Conservation (phyloP, 2,888 invertebrate genomes). For the Meloe dianella region DNA sequence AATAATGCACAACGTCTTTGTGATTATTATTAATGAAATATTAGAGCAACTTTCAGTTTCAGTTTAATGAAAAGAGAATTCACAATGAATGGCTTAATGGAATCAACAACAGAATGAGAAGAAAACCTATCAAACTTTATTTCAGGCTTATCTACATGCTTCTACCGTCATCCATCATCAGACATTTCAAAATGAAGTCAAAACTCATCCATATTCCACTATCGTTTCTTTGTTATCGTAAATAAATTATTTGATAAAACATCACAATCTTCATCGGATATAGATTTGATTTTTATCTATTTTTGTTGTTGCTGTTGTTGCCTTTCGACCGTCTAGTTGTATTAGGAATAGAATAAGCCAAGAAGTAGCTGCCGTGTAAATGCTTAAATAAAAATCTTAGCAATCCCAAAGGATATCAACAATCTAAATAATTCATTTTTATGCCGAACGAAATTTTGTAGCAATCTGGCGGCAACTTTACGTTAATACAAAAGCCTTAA, state of each 20-base stretch:
- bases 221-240: not conserved
- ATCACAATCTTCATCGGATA: not conserved
- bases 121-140: not conserved
- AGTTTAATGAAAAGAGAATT: slow-evolving; percentile 4
- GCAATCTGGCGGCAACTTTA: not conserved
- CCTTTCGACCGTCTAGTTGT: not conserved
- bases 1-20: not conserved
- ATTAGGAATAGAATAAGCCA: not conserved
- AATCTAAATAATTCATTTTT: slow-evolving; percentile 24
- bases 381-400: not conserved
- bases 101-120: not conserved
- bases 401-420: slow-evolving; percentile 18
- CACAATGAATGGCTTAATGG: slow-evolving; percentile 2
- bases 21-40: not conserved
- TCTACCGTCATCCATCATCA: not conserved
- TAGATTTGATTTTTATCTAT: not conserved
- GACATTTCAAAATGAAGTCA: not conserved
- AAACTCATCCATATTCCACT: not conserved
- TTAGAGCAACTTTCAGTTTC: slow-evolving; percentile 1
- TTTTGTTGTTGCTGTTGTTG: not conserved
- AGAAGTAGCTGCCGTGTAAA: not conserved
- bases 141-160: not conserved
- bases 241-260: slow-evolving; percentile 1
- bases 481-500: not conserved
- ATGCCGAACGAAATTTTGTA: slow-evolving; percentile 20